Base-by-base conservation (phyloP, 1,140 invertebrate species). In the Eumaeus atala region DNA sequence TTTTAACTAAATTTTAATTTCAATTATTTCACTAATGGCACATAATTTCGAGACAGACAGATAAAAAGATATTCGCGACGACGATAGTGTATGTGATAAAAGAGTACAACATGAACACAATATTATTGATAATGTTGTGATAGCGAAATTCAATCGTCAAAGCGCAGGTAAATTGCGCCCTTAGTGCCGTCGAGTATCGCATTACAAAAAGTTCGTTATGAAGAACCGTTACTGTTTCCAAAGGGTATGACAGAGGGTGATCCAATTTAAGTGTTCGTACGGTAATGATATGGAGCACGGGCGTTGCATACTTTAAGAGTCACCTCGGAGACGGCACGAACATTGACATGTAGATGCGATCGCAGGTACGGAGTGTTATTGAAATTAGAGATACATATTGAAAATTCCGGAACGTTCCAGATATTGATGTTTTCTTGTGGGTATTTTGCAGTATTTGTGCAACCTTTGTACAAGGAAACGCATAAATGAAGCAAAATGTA, bases 341-440 rank as follows among this genome's bases (percentile, higher is more conserved):
- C 70, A 82, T 86, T 86, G 80, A 83, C 81, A 86, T 84, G 80
- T 68, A 84, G 70, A 86, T 85, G 74, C 73, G 77, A 82, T 73
- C 71, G 72, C 76, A 80, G 76, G 80, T 84, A 81, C 69, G 61
- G 69, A 68, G 77, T 72, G 72, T 75, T 83, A 84, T 84, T 84
- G 78, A 82, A 85, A 84, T 85, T 81, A 85, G 77, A 82, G 77
- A 82, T 82, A 78, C 70, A 76, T 73, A 74, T 72, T 70, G 74
- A 68, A 74, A 81, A 79, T 74, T 79, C 72, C 67, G 75, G 72
- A 78, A 80, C 71, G 21, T 28, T 28, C 21, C 21, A 2, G 40
- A 44, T 16, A 44, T 44, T 17, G 38, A 12, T 28, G 21, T 3
- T 28, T 28, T 28, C 6, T 28, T 6, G 21, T 28, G 2, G 21